These are phyloP conservation scores for Harpegnathos saltator DNA, from an alignment of 1,140 invertebrate genomes.

Conservation along the genomic window DNA sequence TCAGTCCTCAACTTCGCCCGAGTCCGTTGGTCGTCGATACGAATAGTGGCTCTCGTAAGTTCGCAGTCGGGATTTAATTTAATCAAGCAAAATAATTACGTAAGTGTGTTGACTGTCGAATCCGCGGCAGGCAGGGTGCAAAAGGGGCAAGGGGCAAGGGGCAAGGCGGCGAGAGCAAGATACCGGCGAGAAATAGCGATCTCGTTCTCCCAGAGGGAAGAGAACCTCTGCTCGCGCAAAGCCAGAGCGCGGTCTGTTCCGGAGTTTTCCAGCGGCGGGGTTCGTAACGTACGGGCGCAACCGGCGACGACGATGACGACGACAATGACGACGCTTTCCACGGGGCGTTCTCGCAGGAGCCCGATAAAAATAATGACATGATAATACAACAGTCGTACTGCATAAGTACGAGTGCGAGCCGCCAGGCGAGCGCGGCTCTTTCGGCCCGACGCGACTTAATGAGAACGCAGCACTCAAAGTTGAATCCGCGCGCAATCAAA, in stretches of 20 bases:
- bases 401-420: background rate
- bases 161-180: no score
- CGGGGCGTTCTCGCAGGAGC: constrained; percentile 4
- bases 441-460: constrained; percentile 21
- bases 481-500: constrained; percentile 30
- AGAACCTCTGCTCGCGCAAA: no score
- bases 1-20: constrained; percentile 20
- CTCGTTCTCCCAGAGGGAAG: no score
- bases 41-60: background rate
- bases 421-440: background rate
- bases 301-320: no score
- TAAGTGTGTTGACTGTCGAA: constrained; percentile 35
- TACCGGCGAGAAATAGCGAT: constrained; percentile 19
- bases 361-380: constrained; percentile 37
- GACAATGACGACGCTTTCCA: background rate
- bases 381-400: constrained; percentile 17
- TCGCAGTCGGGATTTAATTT: constrained; percentile 23
- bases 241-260: no score
- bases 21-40: constrained; percentile 19
- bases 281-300: no score
- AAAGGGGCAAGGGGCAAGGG: background rate
- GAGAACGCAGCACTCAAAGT: constrained; percentile 30
- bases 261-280: no score
- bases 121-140: background rate
- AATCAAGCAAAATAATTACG: constrained; percentile 26